These are phyloP conservation scores for Cremastinae sp. DNA, from an alignment of 2,888 invertebrate genomes.

Conservation along the genomic window DNA sequence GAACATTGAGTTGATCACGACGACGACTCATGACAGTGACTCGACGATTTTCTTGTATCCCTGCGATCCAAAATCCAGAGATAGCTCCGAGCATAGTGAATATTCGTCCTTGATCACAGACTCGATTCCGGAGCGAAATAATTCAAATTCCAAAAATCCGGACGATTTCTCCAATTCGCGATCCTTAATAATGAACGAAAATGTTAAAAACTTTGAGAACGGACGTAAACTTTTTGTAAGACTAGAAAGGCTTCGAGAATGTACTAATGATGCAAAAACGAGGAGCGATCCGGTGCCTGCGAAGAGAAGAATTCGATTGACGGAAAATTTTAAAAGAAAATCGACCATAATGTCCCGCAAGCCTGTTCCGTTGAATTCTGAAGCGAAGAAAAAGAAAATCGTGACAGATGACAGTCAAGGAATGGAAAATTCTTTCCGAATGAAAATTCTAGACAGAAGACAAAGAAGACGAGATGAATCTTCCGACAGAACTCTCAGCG, in stretches of 20 bases:
- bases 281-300: not conserved
- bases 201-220: not conserved
- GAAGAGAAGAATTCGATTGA: not conserved
- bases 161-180: slow-evolving; percentile 5
- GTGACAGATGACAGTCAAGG: no score
- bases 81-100: slow-evolving; percentile 24
- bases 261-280: not conserved
- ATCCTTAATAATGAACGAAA: not conserved
- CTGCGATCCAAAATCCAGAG: slow-evolving; percentile 39
- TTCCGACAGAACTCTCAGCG: no score
- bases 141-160: not conserved
- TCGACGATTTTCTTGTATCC: slow-evolving; percentile 64
- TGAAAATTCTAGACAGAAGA: no score
- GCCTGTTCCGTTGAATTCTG: not conserved
- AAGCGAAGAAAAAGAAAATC: no score
- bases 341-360: not conserved
- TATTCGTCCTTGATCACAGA: not conserved
- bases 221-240: slow-evolving; percentile 20
- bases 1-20: slow-evolving; percentile 47
- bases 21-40: slow-evolving; percentile 62
- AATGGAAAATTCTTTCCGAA: no score
- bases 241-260: slow-evolving; percentile 34
- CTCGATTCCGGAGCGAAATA: not conserved
- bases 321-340: not conserved
- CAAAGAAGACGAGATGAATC: no score